These are phyloP conservation scores for Salticus scenicus DNA, from an alignment of 2,888 invertebrate genomes.

Conservation along the genomic window DNA sequence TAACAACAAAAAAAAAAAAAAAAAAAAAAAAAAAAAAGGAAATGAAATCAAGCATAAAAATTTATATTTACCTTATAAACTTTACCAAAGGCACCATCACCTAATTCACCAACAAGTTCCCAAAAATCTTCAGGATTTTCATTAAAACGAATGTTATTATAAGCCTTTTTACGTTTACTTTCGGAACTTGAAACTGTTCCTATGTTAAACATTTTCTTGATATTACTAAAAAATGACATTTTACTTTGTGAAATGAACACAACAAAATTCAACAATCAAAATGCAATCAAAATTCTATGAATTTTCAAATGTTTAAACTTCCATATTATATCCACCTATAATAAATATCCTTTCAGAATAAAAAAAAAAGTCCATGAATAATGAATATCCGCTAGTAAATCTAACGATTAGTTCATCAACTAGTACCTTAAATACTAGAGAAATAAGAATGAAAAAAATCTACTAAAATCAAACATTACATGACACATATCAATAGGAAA, in stretches of 20 bases:
- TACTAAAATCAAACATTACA: no score
- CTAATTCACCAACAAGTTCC: conserved; percentile 97
- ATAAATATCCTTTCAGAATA: not conserved
- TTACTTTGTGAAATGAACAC: not conserved
- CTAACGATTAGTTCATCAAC: no score
- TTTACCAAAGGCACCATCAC: conserved; percentile 99
- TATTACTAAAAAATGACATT: conserved; percentile 71
- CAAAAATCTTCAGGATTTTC: conserved; percentile 93
- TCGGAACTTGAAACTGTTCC: conserved; percentile 80
- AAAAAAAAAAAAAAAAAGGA: no score
- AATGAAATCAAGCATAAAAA: no score
- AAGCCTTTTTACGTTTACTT: conserved; percentile 89
- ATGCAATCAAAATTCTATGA: not conserved
- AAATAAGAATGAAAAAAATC: no score
- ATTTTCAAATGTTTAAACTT: not conserved
- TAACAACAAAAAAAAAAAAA: no score
- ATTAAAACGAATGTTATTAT: conserved; percentile 94
- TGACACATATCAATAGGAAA: not conserved
- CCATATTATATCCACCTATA: not conserved
- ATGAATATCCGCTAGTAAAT: not conserved
- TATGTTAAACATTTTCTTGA: conserved; percentile 93
- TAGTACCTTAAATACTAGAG: not conserved
- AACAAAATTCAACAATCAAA: not conserved
- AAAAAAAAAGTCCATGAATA: not conserved
- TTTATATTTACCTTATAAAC: conserved; percentile 86